Percentiles rank a stretch among this genome's conserved stretches.
phyloP scores from a whole-genome alignment of 1,140 invertebrate species.

The Megalonaias nervosa region DNA sequence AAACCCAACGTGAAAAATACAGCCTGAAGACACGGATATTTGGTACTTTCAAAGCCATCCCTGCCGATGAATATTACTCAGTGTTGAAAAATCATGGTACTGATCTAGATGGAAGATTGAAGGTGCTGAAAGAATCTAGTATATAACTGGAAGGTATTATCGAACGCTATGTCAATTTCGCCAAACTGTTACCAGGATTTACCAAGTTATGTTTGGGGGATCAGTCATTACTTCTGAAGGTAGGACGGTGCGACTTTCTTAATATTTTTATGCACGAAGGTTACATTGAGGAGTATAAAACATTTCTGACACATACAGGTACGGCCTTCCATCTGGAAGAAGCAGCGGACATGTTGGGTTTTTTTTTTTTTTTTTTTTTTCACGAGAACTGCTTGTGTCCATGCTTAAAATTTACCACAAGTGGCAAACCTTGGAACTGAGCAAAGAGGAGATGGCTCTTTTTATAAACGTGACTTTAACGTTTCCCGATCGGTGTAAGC shows the following conservation, averaged over 20 bases:
- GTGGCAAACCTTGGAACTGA: slow-evolving; percentile 18
- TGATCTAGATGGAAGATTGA: slow-evolving; percentile 24
- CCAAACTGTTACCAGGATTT: slow-evolving; percentile 28
- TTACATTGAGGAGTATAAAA: slow-evolving; percentile 5
- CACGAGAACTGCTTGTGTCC: neutral
- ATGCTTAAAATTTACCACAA: slow-evolving; percentile 9
- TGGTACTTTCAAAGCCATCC: slow-evolving; percentile 25
- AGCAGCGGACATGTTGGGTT: slow-evolving; percentile 22
- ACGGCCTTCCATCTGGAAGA: slow-evolving; percentile 24
- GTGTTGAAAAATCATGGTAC: slow-evolving; percentile 31
- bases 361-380: too few relatives aligned
- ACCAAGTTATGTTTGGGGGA: slow-evolving; percentile 15
- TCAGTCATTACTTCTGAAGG: slow-evolving; percentile 26
- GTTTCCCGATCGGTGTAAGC: slow-evolving; percentile 23
- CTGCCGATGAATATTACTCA: slow-evolving; percentile 27
- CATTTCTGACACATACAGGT: slow-evolving; percentile 19
- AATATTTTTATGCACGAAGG: slow-evolving; percentile 28
- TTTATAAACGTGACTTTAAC: slow-evolving; percentile 19
- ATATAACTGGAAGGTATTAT: slow-evolving; percentile 11
- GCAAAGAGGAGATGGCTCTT: slow-evolving; percentile 22
- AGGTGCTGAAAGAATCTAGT: slow-evolving; percentile 19
- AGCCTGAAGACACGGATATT: slow-evolving; percentile 13
- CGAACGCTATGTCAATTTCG: slow-evolving; percentile 26
- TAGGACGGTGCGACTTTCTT: slow-evolving; percentile 22
- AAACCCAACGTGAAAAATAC: slow-evolving; percentile 22